Evolutionary conservation across 2,888 invertebrate species (phyloP).

Genomic region (Nomada fabriciana): DNA sequence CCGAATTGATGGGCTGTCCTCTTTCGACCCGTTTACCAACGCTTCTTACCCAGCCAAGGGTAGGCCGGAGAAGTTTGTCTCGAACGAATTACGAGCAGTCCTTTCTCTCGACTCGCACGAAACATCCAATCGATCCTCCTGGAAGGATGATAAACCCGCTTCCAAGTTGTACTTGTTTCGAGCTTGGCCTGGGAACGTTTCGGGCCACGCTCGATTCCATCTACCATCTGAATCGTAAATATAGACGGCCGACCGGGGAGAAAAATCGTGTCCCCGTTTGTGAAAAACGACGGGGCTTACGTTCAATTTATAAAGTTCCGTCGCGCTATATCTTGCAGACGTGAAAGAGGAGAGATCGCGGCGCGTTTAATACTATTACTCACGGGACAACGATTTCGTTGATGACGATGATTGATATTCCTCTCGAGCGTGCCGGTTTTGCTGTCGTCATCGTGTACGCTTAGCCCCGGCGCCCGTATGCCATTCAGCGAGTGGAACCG

Average conservation of each 20-base stretch:
- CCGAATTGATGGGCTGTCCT: constrained; percentile 69
- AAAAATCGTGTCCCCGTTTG: constrained; percentile 39
- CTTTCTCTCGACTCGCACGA: constrained; percentile 52
- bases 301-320: constrained; percentile 44
- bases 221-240: constrained; percentile 63
- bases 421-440: constrained; percentile 14
- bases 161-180: constrained; percentile 19
- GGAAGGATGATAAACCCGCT: constrained; percentile 47
- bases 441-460: constrained; percentile 39
- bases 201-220: constrained; percentile 61
- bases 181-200: background rate
- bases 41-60: constrained; percentile 9
- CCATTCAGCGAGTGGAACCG: constrained; percentile 10
- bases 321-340: constrained; percentile 16
- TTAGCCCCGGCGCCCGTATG: constrained; percentile 7
- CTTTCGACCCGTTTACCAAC: constrained; percentile 62
- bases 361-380: constrained; percentile 47
- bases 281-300: constrained; percentile 40
- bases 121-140: constrained; percentile 47
- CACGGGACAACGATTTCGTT: constrained; percentile 44
- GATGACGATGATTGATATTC: constrained; percentile 52
- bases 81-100: constrained; percentile 53
- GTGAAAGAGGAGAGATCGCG: constrained; percentile 39
- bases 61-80: constrained; percentile 40
- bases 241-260: constrained; percentile 19